Conservation (phyloP, 1,140 invertebrate genomes). For the Drosophila sechellia region DNA sequence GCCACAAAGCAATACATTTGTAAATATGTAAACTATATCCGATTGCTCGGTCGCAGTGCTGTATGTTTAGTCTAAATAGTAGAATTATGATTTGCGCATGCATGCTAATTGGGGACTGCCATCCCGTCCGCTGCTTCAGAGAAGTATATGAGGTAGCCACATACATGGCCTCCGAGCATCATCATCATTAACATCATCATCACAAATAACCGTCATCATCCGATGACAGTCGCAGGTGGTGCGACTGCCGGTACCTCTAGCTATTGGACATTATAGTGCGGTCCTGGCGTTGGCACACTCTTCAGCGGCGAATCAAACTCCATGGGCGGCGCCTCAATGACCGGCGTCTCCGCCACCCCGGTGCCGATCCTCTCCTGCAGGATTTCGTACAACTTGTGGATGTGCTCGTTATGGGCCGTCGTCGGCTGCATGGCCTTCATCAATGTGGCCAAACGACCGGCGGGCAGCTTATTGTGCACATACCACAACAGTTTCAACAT, state of each 20-base stretch:
- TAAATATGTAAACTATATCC: constrained; percentile 13
- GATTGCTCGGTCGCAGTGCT: constrained; percentile 8
- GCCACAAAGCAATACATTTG: constrained; percentile 38
- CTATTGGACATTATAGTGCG: constrained; percentile 86
- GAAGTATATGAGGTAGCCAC: neutral
- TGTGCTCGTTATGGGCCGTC: constrained; percentile 93
- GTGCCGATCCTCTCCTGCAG: constrained; percentile 91
- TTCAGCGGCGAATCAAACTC: constrained; percentile 91
- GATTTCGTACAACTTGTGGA: constrained; percentile 91
- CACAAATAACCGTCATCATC: constrained; percentile 11
- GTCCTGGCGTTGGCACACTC: constrained; percentile 93
- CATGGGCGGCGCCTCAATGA: constrained; percentile 84
- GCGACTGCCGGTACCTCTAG: constrained; percentile 47
- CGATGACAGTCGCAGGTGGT: constrained; percentile 40
- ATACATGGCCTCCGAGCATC: neutral
- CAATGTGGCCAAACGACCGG: constrained; percentile 91
- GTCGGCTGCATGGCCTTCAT: constrained; percentile 95
- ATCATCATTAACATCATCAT: neutral
- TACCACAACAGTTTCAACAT: constrained; percentile 96
- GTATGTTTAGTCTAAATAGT: constrained; percentile 8
- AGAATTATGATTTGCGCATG: constrained; percentile 11
- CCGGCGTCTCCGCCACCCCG: constrained; percentile 87
- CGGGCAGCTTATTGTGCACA: constrained; percentile 94
- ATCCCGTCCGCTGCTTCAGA: constrained; percentile 1
- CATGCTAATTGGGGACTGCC: neutral